Evolutionary conservation across 1,140 invertebrate species (phyloP).

Genomic region (Aporrectodea caliginosa): DNA sequence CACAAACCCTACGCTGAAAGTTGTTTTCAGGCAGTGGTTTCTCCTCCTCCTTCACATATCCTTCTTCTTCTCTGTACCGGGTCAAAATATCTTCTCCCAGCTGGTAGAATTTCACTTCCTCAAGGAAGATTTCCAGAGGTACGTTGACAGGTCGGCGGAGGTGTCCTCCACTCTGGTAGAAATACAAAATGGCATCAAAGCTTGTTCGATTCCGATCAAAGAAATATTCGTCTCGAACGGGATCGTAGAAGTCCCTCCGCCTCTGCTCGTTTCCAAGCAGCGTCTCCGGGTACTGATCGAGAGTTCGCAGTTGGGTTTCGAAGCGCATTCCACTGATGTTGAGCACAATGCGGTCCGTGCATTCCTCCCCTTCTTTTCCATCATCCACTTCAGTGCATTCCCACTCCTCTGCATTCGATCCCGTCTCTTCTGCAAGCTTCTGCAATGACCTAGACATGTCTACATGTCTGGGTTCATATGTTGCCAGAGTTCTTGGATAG

Average conservation of each 20-base stretch:
- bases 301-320: constrained; percentile 93
- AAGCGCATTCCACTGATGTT: constrained; percentile 96
- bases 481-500: neutral
- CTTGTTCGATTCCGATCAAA: constrained; percentile 97
- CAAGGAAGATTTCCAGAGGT: constrained; percentile 66
- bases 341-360: constrained; percentile 82
- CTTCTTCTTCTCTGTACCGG: constrained; percentile 51
- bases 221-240: constrained; percentile 96
- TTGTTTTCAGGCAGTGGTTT: constrained; percentile 40
- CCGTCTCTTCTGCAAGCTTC: neutral
- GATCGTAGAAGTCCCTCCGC: constrained; percentile 82
- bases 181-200: constrained; percentile 85
- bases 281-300: constrained; percentile 72
- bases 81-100: constrained; percentile 46
- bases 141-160: constrained; percentile 95
- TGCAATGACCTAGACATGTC: neutral
- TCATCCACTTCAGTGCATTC: neutral
- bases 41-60: constrained; percentile 46
- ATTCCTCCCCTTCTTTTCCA: neutral
- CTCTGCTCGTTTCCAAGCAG: constrained; percentile 89
- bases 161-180: constrained; percentile 96
- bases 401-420: neutral
- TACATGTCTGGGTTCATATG: too few species aligned
- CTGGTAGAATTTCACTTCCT: constrained; percentile 53
- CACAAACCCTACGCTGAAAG: constrained; percentile 43